Base-by-base conservation (phyloP, 2,888 invertebrate species). In the Lordiphosa andalusiaca region DNA sequence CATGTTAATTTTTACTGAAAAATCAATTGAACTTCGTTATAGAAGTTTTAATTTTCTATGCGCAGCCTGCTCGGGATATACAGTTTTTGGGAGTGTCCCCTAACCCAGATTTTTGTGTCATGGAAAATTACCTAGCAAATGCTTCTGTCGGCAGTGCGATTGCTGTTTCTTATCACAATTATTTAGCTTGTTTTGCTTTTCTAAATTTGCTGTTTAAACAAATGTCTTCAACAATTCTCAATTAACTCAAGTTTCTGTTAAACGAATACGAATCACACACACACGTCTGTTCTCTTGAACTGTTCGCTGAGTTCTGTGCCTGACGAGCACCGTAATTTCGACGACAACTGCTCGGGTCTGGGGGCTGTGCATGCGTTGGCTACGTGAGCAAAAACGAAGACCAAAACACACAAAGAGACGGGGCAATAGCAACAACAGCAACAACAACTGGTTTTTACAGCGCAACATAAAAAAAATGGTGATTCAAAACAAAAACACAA, bases 401-500 rank as follows among this genome's bases (percentile, higher is more conserved):
- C 60, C 60, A 55, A 47, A 53, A 44, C 44, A 37, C 42, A 61
- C 51, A 56, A 62, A 62, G 53, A 61, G 40, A 36, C 36, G 16
- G 16, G 51, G 49, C 10, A 41, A 40, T 30, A 19, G 16, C 48
- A 41, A n/a, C 36, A 51, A 57, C 48, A 41, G 10, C 36, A 51
- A 57, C 59, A 57, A 67, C 61, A 61, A 57, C 67, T 66, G 66
- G 58, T 50, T 64, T 42, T 64, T 58, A 53, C 41, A 64, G 51
- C 42, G 16, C 47, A 47, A 41, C 50, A 63, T 36, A 63, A 56
- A 61, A 51, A 42, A 47, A 7, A 25, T 36, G 10, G 56, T 60
- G 37, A 63, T 54, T 60, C 74, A 71, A 84, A 77, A 78, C 84
- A 71, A 84, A 78, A 84, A 71, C 78, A 82, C 80, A 81, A 80